Evolutionary conservation across 2,888 invertebrate species (phyloP), one percentile per base, ranked within the genome.

Genomic region (Zeuzera pyrina): DNA sequence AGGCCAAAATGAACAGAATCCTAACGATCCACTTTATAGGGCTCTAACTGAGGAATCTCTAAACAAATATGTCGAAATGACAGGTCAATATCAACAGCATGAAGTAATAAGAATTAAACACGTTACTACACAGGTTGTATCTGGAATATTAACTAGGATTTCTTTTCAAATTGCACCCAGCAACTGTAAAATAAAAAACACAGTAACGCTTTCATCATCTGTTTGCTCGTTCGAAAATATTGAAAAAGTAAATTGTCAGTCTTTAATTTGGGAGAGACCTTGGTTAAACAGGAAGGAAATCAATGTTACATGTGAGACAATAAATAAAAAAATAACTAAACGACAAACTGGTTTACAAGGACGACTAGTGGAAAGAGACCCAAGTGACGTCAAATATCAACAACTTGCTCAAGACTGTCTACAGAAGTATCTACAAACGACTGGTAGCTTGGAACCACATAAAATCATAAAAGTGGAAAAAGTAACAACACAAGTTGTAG

Each of bases 141-240:
- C 79, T 5, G 87, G 87, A 3, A 30, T 37, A 1, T 35, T 68
- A 14, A 85, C 83, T 8, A 83, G 63, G 48, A 77, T 89, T 15
- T 23, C 45, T 22, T 56, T 54, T 24, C 35, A 35, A 7, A 42
- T 45, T 3, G 28, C 30, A 7, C 67, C 74, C 3, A 81, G 84
- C 2, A 65, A 72, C 33, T 85, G 85, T 43, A 42, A 33, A 1
- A 12, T 33, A 21, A n/a, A 37, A 6, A 15, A 12, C 12, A n/a
- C 16, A 15, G 7, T 5, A 4, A 2, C 12, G 8, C 12, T 13
- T 1, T 11, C 25, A 7, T 25, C 12, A 12, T 10, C 2, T 6
- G 6, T 12, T 7, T 25, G 25, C 12, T 12, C 12, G 13, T 2
- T 12, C 4, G 3, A 25, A 7, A 3, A 1, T 25, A 13, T 8